A percentile compares a stretch with the other conserved stretches of the same genome.
phyloP scores from a whole-genome alignment of 2,888 invertebrate genomes.

The Dione juno region DNA sequence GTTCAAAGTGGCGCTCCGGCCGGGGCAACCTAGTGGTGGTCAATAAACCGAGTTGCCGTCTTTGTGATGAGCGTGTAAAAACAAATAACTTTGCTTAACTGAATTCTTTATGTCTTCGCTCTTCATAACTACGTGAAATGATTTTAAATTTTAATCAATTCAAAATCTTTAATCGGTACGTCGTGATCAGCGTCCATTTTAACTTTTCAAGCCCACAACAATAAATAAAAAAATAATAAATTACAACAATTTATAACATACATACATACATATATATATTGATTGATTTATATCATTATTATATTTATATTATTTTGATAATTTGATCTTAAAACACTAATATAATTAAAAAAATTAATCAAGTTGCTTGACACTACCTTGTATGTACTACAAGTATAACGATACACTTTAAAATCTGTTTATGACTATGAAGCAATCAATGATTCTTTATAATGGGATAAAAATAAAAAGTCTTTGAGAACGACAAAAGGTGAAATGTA shows the following conservation, averaged over 20 bases:
- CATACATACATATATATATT: too few relatives aligned
- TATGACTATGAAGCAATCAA: conserved; percentile 10
- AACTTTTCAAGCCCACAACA: neutral
- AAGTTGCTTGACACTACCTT: too few relatives aligned
- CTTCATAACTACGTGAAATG: conserved; percentile 32
- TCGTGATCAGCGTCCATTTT: neutral
- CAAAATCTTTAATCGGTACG: neutral
- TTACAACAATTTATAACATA: too few relatives aligned
- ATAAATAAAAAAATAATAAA: too few relatives aligned
- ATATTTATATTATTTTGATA: too few relatives aligned
- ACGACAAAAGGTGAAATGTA: conserved; percentile 44
- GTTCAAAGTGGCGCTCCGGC: conserved; percentile 69
- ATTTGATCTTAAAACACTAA: too few relatives aligned
- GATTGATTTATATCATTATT: too few relatives aligned
- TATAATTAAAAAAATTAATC: neutral
- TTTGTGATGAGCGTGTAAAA: conserved; percentile 55
- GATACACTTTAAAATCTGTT: neutral
- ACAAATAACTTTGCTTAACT: conserved; percentile 44
- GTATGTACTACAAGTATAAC: neutral
- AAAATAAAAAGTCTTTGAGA: conserved; percentile 34
- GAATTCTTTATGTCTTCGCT: conserved; percentile 45
- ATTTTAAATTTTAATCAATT: conserved; percentile 27
- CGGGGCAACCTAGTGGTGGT: conserved; percentile 70
- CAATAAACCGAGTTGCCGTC: conserved; percentile 71
- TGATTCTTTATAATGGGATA: conserved; percentile 37